These are phyloP conservation scores for Emmelina monodactyla DNA, from an alignment of 2,888 invertebrate species.

Conservation along the genomic window DNA sequence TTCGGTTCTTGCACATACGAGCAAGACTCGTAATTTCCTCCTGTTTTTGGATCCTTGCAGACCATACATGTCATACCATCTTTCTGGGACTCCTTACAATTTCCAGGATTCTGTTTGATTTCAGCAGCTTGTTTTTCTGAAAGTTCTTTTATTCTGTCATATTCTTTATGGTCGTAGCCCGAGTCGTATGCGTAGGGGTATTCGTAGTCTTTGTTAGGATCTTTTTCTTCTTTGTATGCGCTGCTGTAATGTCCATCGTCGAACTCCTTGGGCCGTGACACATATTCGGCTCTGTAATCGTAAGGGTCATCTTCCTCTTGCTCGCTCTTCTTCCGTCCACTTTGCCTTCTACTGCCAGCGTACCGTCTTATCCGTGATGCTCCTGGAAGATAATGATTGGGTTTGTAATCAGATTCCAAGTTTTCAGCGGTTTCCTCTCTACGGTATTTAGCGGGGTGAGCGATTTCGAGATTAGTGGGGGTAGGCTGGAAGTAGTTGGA, in stretches of 20 bases:
- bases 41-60: constrained; percentile 77
- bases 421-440: constrained; percentile 43
- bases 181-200: constrained; percentile 58
- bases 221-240: constrained; percentile 47
- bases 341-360: constrained; percentile 47
- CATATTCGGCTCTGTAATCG: constrained; percentile 54
- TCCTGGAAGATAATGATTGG: constrained; percentile 57
- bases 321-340: constrained; percentile 37
- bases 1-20: constrained; percentile 78
- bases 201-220: constrained; percentile 47
- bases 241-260: constrained; percentile 51
- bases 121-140: constrained; percentile 70
- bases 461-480: constrained; percentile 47
- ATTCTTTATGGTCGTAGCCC: constrained; percentile 60
- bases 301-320: constrained; percentile 58
- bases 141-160: constrained; percentile 64
- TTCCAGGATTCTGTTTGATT: constrained; percentile 67
- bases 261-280: constrained; percentile 59
- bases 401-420: constrained; percentile 47
- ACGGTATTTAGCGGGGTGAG: constrained; percentile 49
- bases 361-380: constrained; percentile 56
- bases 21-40: constrained; percentile 81
- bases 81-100: constrained; percentile 70
- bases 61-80: constrained; percentile 75
- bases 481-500: constrained; percentile 53